Evolutionary conservation across 2,113 vertebrate species (phyloP), one percentile per base, ranked within the genome.

Genomic region (Odontophorus gujanensis): DNA sequence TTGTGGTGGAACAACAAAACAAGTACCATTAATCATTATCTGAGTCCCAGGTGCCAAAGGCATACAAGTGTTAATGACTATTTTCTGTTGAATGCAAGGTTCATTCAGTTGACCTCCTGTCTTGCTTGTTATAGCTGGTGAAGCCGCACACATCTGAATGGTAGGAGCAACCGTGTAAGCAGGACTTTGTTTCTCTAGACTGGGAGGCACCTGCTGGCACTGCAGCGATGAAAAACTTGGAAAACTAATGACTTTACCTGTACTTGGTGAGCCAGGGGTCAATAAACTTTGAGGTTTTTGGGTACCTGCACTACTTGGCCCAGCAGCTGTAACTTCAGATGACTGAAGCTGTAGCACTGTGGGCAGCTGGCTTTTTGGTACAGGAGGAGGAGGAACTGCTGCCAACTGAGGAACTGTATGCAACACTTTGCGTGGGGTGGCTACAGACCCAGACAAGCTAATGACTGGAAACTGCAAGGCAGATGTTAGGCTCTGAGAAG

Each of bases 1-100:
- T 97, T 99, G 99, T 34, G 99, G 97, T 75, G 99, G 99, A 94
- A 99, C 99, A 95, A 99, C 97, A 97, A 99, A 99, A 67, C 98
- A 91, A 76, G 98, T 97, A 95, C 98, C 99, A 89, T 99, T 99
- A 92, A 99, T 98, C 92, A 99, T 96, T 76, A 99, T 99, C 83
- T 99, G 99, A 83, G 99, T 99, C 86, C 99, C 99, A 93, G 99
- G 98, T 90, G 98, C 98, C 81, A 99, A 98, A 79, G 98, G 98
- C 12, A 98, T 97, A 87, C 97, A 98, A 9, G 98, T 99, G 91
- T 98, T 99, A 94, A 99, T 99, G 63, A 99, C 98, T 95, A 99
- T 98, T 94, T 98, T 99, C 96, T 99, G 98, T 71, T 99, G 98
- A 94, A 98, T 73, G 63, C 96, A 98, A 91, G 97, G 67, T 73